Evolutionary conservation across 2,797 vertebrate genomes (phyloP).

Genomic region (Antrozous pallidus): DNA sequence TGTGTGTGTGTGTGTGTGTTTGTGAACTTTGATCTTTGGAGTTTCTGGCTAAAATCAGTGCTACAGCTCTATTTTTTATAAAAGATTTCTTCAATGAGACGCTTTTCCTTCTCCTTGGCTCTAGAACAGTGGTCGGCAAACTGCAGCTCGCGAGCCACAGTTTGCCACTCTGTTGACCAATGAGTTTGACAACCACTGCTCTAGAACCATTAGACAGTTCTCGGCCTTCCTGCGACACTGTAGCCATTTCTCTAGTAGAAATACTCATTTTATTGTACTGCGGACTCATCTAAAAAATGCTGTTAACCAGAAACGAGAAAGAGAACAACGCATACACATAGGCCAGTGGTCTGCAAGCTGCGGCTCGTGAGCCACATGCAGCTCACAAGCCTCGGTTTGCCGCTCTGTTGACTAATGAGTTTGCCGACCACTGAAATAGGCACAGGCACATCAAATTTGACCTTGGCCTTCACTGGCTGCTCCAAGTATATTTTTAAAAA

Average conservation of each 20-base stretch:
- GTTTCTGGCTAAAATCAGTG: not conserved
- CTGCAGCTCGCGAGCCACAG: no score
- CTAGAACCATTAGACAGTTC: not conserved
- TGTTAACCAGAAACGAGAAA: not conserved
- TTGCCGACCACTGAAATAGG: no score
- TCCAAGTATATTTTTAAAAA: not conserved
- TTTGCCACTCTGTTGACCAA: no score
- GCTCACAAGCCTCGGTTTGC: no score
- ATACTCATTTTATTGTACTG: not conserved
- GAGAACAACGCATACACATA: no score
- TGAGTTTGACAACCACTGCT: no score
- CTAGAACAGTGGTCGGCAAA: no score
- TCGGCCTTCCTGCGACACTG: not conserved
- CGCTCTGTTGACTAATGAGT: no score
- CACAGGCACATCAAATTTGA: not conserved
- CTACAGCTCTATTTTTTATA: not conserved
- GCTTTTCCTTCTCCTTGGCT: not conserved
- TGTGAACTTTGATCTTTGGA: not conserved
- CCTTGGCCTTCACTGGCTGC: not conserved
- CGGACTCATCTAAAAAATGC: not conserved
- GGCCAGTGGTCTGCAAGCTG: no score
- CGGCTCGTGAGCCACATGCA: no score
- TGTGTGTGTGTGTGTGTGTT: not conserved
- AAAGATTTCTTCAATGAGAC: not conserved
- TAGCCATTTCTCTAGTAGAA: not conserved